Evolutionary conservation across 2,888 invertebrate genomes (phyloP).

Genomic region (Ramazzottius varieornatus): DNA sequence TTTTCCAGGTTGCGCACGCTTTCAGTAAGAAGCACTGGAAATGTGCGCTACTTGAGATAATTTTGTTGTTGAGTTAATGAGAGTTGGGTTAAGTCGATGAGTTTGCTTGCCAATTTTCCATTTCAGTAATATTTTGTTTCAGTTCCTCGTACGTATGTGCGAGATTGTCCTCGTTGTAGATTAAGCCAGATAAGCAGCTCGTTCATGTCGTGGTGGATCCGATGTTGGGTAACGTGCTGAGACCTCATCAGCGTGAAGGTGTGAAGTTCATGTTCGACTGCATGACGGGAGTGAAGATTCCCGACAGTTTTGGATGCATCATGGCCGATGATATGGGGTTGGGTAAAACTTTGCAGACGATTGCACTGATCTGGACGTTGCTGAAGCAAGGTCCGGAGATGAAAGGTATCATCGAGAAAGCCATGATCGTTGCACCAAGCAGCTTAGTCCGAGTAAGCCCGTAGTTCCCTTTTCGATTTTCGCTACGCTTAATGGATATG

Average conservation of each 20-base stretch:
- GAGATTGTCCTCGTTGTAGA: too few relatives aligned
- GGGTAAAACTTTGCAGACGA: conserved; percentile 91
- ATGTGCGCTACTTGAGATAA: too few relatives aligned
- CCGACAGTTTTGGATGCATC: conserved; percentile 67
- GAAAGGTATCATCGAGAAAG: conserved; percentile 65
- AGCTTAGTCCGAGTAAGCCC: conserved; percentile 41
- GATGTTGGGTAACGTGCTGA: conserved; percentile 51
- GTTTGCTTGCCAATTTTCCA: neutral
- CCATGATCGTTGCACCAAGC: conserved; percentile 81
- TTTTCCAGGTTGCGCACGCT: too few relatives aligned
- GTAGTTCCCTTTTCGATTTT: conserved; percentile 4
- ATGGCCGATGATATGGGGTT: conserved; percentile 99
- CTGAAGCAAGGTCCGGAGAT: conserved; percentile 70
- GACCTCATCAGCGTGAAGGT: conserved; percentile 95
- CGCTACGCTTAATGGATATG: too few relatives aligned
- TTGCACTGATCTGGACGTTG: conserved; percentile 77
- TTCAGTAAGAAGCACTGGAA: too few relatives aligned
- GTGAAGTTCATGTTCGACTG: conserved; percentile 98
- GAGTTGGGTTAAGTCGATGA: neutral
- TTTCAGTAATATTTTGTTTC: conserved; percentile 1
- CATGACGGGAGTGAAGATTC: conserved; percentile 68
- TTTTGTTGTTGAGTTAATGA: neutral
- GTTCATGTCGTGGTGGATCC: conserved; percentile 98
- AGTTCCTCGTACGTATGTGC: conserved; percentile 5
- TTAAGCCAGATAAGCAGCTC: conserved; percentile 28